Conservation (phyloP, 2,797 vertebrate species). For the Syngnathus rostellatus region DNA sequence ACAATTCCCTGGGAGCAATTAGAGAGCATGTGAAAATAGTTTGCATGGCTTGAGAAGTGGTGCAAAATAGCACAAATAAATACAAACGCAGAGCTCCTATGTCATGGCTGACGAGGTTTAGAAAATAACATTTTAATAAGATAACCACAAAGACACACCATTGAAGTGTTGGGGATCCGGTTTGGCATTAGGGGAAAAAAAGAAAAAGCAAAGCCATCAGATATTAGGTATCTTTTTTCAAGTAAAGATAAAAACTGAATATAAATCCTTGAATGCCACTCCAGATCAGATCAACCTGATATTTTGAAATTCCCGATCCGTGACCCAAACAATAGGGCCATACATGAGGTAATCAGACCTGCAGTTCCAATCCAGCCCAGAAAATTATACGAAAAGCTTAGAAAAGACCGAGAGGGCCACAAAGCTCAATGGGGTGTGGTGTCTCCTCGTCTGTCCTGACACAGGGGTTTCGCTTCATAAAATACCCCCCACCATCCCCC, state of each 20-base stretch:
- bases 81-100: background rate
- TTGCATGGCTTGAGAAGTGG: background rate
- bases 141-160: background rate
- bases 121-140: background rate
- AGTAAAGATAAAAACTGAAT: background rate
- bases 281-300: too few species aligned
- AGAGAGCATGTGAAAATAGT: background rate
- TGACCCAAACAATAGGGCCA: too few species aligned
- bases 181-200: too few species aligned
- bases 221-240: background rate
- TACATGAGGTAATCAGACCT: background rate
- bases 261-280: background rate
- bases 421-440: background rate
- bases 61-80: background rate
- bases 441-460: constrained; percentile 20
- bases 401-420: background rate
- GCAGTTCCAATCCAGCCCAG: background rate
- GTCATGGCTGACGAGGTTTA: background rate
- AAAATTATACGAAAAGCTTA: background rate
- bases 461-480: constrained; percentile 39
- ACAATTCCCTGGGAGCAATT: background rate
- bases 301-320: too few species aligned
- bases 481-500: constrained; percentile 40
- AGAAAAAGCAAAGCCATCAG: background rate
- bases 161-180: background rate